Conservation (phyloP, 2,113 vertebrate species). For the Puntigrus tetrazona region DNA sequence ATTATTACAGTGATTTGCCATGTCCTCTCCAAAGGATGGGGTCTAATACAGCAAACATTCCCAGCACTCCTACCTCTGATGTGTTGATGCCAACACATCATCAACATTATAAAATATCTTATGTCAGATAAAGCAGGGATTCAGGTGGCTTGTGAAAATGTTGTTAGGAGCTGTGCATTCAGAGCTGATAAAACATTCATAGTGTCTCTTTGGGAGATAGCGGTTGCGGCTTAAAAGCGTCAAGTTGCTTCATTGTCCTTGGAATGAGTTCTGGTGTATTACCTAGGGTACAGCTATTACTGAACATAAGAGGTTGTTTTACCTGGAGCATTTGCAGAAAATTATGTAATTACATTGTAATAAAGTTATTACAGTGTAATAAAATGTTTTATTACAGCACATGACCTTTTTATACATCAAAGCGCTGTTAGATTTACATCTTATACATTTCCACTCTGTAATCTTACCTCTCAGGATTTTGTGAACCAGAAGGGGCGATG, state of each 20-base stretch:
- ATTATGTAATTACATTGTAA: neutral
- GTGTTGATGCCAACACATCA: constrained; percentile 15
- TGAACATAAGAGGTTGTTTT: neutral
- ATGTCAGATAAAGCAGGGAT: neutral
- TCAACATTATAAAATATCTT: neutral
- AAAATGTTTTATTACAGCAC: neutral
- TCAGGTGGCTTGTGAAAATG: neutral
- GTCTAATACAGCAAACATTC: constrained; percentile 48
- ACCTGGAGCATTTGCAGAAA: neutral
- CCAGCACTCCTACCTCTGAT: neutral
- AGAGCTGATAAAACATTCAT: neutral
- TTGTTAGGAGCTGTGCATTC: neutral
- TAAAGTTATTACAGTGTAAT: constrained; percentile 1
- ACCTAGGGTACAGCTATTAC: neutral
- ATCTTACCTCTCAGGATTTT: neutral
- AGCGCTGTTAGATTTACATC: neutral
- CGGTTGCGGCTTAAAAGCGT: neutral
- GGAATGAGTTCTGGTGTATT: constrained; percentile 7
- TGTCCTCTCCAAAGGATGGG: neutral
- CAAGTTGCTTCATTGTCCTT: neutral
- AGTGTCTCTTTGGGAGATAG: neutral
- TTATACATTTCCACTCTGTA: neutral
- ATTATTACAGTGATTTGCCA: constrained; percentile 50
- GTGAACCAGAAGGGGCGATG: neutral
- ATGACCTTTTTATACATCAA: constrained; percentile 32